A percentile compares a stretch with the other conserved stretches of the same genome.
Evolutionary conservation across 2,113 vertebrate species (phyloP).

Genomic region (Callipepla californica): DNA sequence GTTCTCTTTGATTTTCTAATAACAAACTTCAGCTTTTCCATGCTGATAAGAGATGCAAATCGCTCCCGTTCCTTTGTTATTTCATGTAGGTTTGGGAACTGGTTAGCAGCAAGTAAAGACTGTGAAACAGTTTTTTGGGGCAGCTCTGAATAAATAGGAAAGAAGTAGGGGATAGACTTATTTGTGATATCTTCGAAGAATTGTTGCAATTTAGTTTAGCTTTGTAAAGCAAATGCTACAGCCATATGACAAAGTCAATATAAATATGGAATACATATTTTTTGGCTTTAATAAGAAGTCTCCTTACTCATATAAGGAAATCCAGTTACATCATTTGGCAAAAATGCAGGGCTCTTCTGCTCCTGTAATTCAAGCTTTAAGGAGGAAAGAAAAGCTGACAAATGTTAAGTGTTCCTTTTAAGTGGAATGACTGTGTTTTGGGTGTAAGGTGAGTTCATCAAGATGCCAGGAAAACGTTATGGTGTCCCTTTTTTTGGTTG

Average conservation of each 20-base stretch:
- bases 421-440: conserved; percentile 9
- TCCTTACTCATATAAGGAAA: conserved; percentile 18
- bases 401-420: neutral
- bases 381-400: conserved; percentile 40
- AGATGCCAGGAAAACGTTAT: neutral
- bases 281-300: neutral
- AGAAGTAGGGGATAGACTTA: neutral
- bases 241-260: neutral
- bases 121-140: neutral
- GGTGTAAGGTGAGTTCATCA: conserved; percentile 16
- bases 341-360: conserved; percentile 47
- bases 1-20: neutral
- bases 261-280: neutral
- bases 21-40: neutral
- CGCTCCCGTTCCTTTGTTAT: neutral
- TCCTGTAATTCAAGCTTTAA: neutral
- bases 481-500: neutral
- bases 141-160: neutral
- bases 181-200: neutral
- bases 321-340: conserved; percentile 35
- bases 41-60: conserved; percentile 37
- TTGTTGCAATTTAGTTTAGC: neutral
- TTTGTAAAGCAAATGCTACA: neutral
- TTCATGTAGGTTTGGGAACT: neutral
- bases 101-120: neutral